Percentiles rank a stretch among this genome's conserved stretches.
These are phyloP conservation scores for Grus americana DNA, from an alignment of 2,113 vertebrate species.

Conservation along the genomic window DNA sequence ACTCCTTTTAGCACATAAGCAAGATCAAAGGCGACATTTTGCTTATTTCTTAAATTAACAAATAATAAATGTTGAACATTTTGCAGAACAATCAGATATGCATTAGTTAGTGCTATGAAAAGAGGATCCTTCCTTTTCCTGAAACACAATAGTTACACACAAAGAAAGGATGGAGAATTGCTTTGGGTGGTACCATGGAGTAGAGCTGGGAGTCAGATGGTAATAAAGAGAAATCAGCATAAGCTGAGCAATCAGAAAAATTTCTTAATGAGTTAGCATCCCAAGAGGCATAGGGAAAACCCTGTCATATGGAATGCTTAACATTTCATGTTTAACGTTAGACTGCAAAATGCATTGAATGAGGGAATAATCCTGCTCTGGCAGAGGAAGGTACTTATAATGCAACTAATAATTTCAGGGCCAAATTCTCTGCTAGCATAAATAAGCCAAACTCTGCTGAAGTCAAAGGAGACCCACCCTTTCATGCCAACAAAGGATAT, in stretches of 20 bases:
- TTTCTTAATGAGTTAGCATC: conserved; percentile 14
- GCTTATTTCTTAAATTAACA: not conserved
- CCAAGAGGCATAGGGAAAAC: not conserved
- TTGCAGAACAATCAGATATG: not conserved
- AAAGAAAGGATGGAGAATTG: not conserved
- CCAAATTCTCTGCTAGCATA: conserved; percentile 23
- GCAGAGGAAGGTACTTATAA: not conserved
- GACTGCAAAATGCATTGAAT: conserved; percentile 36
- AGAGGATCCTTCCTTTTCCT: not conserved
- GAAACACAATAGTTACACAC: not conserved
- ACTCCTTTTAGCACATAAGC: not conserved
- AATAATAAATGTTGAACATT: not conserved
- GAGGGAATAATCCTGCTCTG: conserved; percentile 34
- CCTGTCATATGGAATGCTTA: conserved; percentile 6
- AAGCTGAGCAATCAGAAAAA: not conserved
- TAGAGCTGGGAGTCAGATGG: not conserved
- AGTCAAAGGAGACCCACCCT: conserved; percentile 24
- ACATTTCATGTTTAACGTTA: not conserved
- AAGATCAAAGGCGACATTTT: conserved; percentile 2
- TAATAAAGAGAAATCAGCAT: not conserved
- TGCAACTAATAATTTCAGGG: conserved; percentile 2
- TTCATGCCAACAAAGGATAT: conserved; percentile 29
- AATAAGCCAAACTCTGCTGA: conserved; percentile 9
- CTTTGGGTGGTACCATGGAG: not conserved
- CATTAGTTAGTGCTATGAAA: not conserved